A percentile compares a stretch with the other conserved stretches of the same genome.
phyloP scores from a whole-genome alignment of 2,113 vertebrate species.

The Clinocottus analis region DNA sequence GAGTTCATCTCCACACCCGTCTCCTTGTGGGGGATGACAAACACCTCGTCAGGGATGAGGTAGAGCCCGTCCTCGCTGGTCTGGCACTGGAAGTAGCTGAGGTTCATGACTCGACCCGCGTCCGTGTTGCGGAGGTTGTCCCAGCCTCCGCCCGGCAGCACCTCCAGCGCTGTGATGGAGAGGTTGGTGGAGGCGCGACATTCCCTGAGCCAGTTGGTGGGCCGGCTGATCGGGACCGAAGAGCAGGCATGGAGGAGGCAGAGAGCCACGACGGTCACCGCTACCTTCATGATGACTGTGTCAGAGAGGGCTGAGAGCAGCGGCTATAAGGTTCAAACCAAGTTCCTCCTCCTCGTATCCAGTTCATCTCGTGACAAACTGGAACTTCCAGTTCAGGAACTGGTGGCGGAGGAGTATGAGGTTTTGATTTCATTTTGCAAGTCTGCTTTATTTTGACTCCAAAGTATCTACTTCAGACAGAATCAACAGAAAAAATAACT shows the following conservation, averaged over 20 bases:
- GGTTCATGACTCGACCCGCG: conserved; percentile 88
- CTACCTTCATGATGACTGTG: conserved; percentile 56
- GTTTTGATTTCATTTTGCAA: conserved; percentile 10
- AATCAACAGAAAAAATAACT: not conserved
- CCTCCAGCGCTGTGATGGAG: conserved; percentile 85
- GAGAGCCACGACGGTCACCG: conserved; percentile 44
- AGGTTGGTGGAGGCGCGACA: conserved; percentile 76
- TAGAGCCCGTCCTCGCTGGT: conserved; percentile 91
- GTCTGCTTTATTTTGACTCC: not conserved
- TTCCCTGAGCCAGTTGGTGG: conserved; percentile 76
- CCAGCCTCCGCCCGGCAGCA: conserved; percentile 93
- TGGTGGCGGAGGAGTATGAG: not conserved
- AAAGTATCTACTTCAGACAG: not conserved
- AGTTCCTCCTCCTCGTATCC: conserved; percentile 24
- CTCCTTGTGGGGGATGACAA: conserved; percentile 88
- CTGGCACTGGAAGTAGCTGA: conserved; percentile 87
- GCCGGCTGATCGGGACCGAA: conserved; percentile 50
- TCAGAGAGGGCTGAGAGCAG: not conserved
- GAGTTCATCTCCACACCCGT: conserved; percentile 90
- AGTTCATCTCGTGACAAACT: conserved; percentile 36
- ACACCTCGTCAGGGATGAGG: conserved; percentile 89
- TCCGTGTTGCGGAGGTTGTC: conserved; percentile 94
- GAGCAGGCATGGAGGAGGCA: conserved; percentile 46
- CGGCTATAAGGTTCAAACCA: not conserved
- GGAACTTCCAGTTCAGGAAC: not conserved